Conservation (phyloP, 2,113 vertebrate genomes). For the Megalops atlanticus region DNA sequence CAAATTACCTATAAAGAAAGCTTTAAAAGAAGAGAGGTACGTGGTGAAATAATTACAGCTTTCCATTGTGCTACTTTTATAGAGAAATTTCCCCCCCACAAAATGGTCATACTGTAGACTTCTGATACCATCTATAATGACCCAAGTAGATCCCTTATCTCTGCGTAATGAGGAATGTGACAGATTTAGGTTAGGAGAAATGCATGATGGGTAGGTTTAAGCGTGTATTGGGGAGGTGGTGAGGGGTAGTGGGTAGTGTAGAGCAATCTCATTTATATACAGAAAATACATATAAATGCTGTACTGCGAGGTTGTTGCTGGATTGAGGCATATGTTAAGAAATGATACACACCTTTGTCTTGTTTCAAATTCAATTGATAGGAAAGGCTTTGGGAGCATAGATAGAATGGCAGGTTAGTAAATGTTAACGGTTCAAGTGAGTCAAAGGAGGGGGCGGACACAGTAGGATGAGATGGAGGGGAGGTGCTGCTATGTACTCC, state of each 20-base stretch:
- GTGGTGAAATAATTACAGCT: neutral
- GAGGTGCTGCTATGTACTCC: conserved; percentile 21
- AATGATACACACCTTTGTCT: no score
- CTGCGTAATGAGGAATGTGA: conserved; percentile 44
- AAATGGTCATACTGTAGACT: neutral
- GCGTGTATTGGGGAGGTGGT: conserved; percentile 18
- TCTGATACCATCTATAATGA: conserved; percentile 33
- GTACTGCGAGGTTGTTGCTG: neutral
- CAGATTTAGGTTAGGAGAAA: conserved; percentile 49
- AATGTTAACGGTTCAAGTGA: neutral
- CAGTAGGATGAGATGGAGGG: neutral
- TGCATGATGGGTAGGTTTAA: conserved; percentile 30
- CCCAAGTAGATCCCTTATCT: conserved; percentile 29
- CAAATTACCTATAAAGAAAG: neutral
- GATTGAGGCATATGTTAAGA: no score
- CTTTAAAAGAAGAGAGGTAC: neutral
- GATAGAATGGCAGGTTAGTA: neutral
- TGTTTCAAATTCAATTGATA: no score
- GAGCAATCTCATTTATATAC: no score
- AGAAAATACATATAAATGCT: no score
- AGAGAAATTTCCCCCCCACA: neutral
- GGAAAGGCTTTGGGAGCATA: neutral
- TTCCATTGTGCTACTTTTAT: neutral
- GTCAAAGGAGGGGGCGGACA: neutral
- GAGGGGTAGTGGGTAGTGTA: no score